Conservation (phyloP, 1,140 invertebrate genomes). For the Acromyrmex heyeri region DNA sequence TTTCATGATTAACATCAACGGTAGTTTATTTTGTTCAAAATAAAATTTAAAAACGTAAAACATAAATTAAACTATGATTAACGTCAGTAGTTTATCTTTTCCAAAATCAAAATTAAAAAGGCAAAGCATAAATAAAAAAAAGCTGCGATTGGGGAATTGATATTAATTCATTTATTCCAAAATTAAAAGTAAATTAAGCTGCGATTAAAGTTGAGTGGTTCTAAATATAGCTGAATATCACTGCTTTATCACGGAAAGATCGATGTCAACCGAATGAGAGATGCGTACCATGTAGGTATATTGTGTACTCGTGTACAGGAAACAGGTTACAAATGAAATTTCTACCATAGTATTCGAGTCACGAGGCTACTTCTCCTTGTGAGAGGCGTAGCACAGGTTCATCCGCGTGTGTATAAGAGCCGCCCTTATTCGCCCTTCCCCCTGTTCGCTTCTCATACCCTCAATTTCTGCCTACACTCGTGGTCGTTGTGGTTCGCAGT, state of each 20-base stretch:
- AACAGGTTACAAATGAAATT: conserved; percentile 69
- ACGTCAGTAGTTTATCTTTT: not conserved
- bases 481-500: conserved; percentile 73
- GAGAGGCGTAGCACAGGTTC: conserved; percentile 64
- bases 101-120: not conserved
- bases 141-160: not conserved
- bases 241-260: not conserved
- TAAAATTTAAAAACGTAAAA: not conserved
- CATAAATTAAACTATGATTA: not conserved
- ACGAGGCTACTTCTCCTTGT: conserved; percentile 56
- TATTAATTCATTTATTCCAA: not conserved
- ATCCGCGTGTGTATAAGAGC: conserved; percentile 64
- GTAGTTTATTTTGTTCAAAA: not conserved
- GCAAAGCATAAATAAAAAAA: not conserved
- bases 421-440: conserved; percentile 54
- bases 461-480: conserved; percentile 72
- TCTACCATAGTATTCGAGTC: conserved; percentile 60
- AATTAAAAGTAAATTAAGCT: conserved; percentile 24
- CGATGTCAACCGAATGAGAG: conserved; percentile 20
- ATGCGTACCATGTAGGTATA: not conserved
- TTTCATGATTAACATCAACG: not conserved
- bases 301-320: not conserved
- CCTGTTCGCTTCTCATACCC: conserved; percentile 55
- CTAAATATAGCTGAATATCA: not conserved
- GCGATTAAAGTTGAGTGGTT: not conserved